Conservation (phyloP, 2,888 invertebrate genomes). For the Leptinotarsa rubiginosa region DNA sequence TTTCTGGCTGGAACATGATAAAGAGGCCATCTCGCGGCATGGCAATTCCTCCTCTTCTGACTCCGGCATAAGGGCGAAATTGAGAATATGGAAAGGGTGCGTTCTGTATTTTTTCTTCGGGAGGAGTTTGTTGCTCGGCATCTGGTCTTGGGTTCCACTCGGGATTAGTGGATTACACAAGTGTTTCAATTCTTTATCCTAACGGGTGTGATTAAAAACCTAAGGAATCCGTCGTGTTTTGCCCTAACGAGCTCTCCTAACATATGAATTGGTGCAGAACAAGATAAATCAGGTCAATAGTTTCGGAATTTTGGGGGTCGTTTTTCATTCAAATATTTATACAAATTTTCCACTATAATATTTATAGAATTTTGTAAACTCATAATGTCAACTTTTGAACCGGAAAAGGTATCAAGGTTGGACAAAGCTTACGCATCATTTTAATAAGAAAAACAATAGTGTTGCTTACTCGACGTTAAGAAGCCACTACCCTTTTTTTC, state of each 20-base stretch:
- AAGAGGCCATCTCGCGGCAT: neutral
- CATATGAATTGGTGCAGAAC: neutral
- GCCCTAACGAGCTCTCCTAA: neutral
- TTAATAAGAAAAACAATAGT: too few species aligned
- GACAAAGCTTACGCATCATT: too few species aligned
- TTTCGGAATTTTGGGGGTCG: neutral
- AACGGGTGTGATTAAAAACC: conserved; percentile 27
- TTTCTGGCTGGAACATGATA: neutral
- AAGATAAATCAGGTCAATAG: neutral
- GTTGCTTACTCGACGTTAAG: too few species aligned
- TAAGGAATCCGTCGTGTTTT: neutral
- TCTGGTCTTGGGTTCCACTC: conserved; percentile 37
- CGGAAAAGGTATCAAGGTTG: too few species aligned
- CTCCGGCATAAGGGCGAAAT: conserved; percentile 13
- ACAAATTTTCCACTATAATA: too few species aligned
- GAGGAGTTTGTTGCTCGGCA: conserved; percentile 30
- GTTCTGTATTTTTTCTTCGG: conserved; percentile 22
- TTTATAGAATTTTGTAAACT: too few species aligned
- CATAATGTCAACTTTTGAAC: too few species aligned
- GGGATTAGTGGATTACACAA: conserved; percentile 36
- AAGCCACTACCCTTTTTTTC: too few species aligned
- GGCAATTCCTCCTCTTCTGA: neutral
- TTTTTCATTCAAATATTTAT: too few species aligned
- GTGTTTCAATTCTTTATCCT: conserved; percentile 36
- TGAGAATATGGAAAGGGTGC: neutral